Evolutionary conservation across 1,140 invertebrate species (phyloP).

Genomic region (Melanaphis sacchari): DNA sequence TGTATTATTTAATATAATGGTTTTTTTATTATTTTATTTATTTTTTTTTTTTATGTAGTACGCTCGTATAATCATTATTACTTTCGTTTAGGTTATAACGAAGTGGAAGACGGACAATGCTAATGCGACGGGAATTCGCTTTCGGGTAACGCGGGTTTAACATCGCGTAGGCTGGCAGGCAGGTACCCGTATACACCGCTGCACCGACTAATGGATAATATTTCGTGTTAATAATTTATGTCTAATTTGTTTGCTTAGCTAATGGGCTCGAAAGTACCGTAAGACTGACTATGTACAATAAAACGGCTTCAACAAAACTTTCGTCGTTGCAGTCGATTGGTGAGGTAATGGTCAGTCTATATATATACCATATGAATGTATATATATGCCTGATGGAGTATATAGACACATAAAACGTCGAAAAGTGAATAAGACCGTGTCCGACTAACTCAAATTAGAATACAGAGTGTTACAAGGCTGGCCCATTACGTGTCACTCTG

Average conservation of each 20-base stretch:
- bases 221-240: neutral
- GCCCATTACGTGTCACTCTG: conserved; percentile 15
- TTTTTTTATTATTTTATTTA: neutral
- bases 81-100: conserved; percentile 12
- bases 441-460: conserved; percentile 15
- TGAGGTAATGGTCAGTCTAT: neutral
- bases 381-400: neutral
- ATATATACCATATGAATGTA: neutral
- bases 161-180: neutral
- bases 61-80: neutral
- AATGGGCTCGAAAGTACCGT: conserved; percentile 6
- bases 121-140: conserved; percentile 9
- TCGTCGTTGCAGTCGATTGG: neutral
- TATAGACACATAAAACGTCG: neutral
- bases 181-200: neutral
- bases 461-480: neutral
- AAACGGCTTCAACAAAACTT: neutral
- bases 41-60: neutral
- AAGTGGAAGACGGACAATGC: conserved; percentile 3
- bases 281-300: neutral
- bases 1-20: neutral
- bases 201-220: conserved; percentile 25
- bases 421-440: conserved; percentile 29
- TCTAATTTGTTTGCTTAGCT: conserved; percentile 17
- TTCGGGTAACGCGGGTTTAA: neutral